Base-by-base conservation (phyloP, 2,888 invertebrate species). In the Chaetoderma sp. region DNA sequence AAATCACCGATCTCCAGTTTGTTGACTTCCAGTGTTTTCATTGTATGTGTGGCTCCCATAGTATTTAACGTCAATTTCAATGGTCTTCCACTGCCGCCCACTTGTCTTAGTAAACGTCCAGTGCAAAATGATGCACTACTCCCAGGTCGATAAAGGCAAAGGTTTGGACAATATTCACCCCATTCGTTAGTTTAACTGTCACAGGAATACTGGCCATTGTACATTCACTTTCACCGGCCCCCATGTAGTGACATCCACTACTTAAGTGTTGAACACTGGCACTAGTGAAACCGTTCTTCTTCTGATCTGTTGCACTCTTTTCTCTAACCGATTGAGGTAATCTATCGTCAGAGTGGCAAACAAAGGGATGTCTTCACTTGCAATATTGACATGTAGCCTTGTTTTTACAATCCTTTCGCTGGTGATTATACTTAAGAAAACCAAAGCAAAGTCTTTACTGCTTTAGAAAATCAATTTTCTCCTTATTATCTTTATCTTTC, bases 391-490 rank as follows among this genome's bases (percentile, higher is more conserved):
- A 61, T 13, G 25, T 36, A 16, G 18, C 30, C 23, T 56, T 61
- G 28, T 39, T 42, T 28, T 21, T 13, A 30, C 59, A 59, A 5
- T 13, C 47, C 16, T 23, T 47, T n/a, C 33, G 8, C 5, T 18
- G 25, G 28, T 59, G 59, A n/a, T 49, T 49, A 4, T 5, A 49
- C 23, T 21, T 28, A 10, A 59, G 23, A 23, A 47, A 59, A 28
- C 59, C 59, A 49, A 25, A 49, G 23, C 59, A 59, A 18, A 49
- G 49, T 6, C 59, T 49, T 18, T 49, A 49, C n/a, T 8, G 13
- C 32, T 44, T 58, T 8, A 56, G 10, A 59, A 49, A 49, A 49
- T 32, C 49, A n/a, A 57, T 44, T 57, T 44, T 42, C 16, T 57
- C 57, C 13, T 55, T 18, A 30, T 33, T 25, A 10, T 32, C 5